phyloP scores from a whole-genome alignment of 2,113 vertebrate species.

The Lycocorax pyrrhopterus region DNA sequence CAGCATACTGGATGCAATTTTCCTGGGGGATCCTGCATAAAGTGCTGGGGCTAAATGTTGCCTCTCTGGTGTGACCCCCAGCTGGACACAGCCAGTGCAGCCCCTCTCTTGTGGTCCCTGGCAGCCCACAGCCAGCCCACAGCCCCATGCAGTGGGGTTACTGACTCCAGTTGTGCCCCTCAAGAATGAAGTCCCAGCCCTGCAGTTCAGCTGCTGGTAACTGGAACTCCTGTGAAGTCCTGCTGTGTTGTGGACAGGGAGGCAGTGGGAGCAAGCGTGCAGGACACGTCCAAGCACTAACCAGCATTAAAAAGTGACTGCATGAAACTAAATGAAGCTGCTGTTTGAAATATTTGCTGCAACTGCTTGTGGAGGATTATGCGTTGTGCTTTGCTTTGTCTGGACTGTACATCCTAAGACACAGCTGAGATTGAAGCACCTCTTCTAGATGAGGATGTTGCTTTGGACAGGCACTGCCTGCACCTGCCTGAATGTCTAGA shows the following conservation, averaged over 20 bases:
- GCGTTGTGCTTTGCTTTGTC: not conserved
- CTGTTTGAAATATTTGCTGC: not conserved
- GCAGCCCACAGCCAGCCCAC: not conserved
- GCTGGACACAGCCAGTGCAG: not conserved
- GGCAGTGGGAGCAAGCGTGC: not conserved
- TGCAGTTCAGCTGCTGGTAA: not conserved
- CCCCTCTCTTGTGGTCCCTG: not conserved
- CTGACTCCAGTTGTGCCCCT: not conserved
- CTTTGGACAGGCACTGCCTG: not conserved
- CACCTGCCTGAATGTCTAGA: not conserved
- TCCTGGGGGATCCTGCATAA: not conserved
- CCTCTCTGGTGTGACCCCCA: not conserved
- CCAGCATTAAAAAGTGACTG: not conserved
- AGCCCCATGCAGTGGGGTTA: not conserved
- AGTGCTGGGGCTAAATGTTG: not conserved
- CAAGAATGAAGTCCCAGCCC: not conserved
- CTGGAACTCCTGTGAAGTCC: not conserved
- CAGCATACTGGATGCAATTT: accelerated
- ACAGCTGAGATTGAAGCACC: not conserved
- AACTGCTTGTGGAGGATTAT: not conserved
- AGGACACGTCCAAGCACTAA: not conserved
- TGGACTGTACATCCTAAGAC: not conserved
- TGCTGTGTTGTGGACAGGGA: not conserved
- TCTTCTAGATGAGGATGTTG: not conserved
- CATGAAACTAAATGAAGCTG: not conserved